Evolutionary conservation across 64 coral and sea anemone genomes (phyloP), one percentile per base, ranked within the genome.

Genomic region (Montipora capricornis): DNA sequence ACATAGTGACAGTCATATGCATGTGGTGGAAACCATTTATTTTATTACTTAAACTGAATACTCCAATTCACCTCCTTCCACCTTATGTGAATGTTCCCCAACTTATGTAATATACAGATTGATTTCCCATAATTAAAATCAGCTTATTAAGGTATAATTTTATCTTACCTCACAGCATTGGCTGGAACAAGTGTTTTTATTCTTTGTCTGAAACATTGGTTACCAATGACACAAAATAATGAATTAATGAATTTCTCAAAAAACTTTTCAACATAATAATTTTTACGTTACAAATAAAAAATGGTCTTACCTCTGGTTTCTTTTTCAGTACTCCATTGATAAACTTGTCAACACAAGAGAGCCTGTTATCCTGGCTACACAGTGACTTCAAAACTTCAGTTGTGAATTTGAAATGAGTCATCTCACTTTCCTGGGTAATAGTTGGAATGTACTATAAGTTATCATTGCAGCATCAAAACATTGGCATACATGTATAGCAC

Each of bases 331-430:
- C 8, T 68, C 44, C 61, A 84, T 16, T 68, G 15, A 84, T 48
- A 68, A 84, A 84, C 14, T 84, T 84, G 62, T 84, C 59, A 47
- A 22, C 59, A 69, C 81, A 84, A 47, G 61, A 68, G 2, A 8
- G 10, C 2, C 15, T 7, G 6, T 84, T 17, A n/a, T 84, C 58
- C 81, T 84, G 29, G 6, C 26, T 83, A 16, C 81, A 84, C 2
- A 84, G 59, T 10, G 81, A 84, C 29, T 84, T 68, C 15, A 84
- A 26, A 84, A 68, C 81, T 48, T 68, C 81, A 15, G 29, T 46
- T 14, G 49, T 61, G 68, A 84, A 84, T n/a, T 20, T 22, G 62
- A 68, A 6, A 48, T 84, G 49, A 17, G 9, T 68, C 48, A 2
- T 47, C 1, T 84, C 81, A 68, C 5, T 47, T 47, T 84, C 81